Base-by-base conservation (phyloP, 2,797 vertebrate genomes). In the Parotocinclus haroldoi region DNA sequence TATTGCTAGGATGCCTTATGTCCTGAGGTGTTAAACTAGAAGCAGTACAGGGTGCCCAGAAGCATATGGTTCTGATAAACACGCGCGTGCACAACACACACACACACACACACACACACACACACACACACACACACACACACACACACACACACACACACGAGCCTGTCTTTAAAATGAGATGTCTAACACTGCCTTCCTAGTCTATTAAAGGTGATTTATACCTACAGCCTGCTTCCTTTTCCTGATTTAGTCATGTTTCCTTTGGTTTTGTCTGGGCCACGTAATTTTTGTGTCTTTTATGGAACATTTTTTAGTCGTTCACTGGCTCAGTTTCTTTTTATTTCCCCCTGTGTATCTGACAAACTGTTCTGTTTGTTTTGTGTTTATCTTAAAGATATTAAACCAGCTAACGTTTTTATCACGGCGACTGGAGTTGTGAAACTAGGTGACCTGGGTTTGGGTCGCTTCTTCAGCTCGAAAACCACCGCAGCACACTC, bases 401-500 rank as follows among this genome's bases (percentile, higher is more conserved):
- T 98, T 84, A 98, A 99, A 72, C 96, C 96, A 53, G 97, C 96
- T 55, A 98, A 99, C 61, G 96, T 99, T 76, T 99, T 99, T 92
- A 99, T 99, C 85, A 99, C 96, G 73, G 96, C 96, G 74, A 96
- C 94, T 44, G 96, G 96, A 66, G 95, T 97, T 82, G 96, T 99
- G 71, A 99, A 99, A 83, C 92, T 99, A 71, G 96, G 96, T 78
- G 96, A 98, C 76, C 88, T 99, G 70, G 96, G 96, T 12, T 85
- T 98, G 75, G 96, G 96, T 71, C 89, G 96, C 52, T 99, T 98
- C 91, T 98, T 99, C 89, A 99, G 96, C 83, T 99, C 95, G 75
- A 97, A 98, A 92, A 98, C 96, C 76, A 97, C 95, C 27, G 95
- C 92, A 10, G 95, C 95, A 79, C 96, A 99, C 89, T 98, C 95